A percentile compares a stretch with the other conserved stretches of the same genome.
Evolutionary conservation across 2,888 invertebrate species (phyloP).

Genomic region (Drosophila sordidula): DNA sequence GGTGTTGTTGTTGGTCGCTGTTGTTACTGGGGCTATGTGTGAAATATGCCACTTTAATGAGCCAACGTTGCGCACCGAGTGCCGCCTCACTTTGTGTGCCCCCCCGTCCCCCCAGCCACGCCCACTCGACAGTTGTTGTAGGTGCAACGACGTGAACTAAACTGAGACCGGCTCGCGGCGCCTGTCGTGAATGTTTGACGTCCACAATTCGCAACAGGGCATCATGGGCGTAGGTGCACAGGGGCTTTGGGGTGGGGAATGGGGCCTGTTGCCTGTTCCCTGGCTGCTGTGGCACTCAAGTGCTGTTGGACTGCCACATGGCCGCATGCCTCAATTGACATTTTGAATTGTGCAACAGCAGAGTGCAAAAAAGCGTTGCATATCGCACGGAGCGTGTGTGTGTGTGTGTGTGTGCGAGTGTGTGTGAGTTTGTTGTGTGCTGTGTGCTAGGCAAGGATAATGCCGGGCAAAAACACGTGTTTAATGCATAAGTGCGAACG

Average conservation of each 20-base stretch:
- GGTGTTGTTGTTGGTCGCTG: slow-evolving; percentile 41
- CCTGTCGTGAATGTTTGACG: slow-evolving; percentile 61
- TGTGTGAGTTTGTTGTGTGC: slow-evolving; percentile 35
- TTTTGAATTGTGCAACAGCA: slow-evolving; percentile 79
- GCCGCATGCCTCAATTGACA: slow-evolving; percentile 81
- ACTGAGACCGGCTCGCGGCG: slow-evolving; percentile 59
- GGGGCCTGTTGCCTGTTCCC: slow-evolving; percentile 19
- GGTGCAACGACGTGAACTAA: slow-evolving; percentile 76
- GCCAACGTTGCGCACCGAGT: slow-evolving; percentile 75
- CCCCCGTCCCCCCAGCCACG: slow-evolving; percentile 13
- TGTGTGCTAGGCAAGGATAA: slow-evolving; percentile 76
- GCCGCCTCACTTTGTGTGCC: slow-evolving; percentile 45
- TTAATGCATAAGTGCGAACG: slow-evolving; percentile 81
- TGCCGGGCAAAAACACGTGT: slow-evolving; percentile 81
- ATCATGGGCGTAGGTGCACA: slow-evolving; percentile 9
- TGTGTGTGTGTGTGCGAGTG: slow-evolving; percentile 11
- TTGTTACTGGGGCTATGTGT: slow-evolving; percentile 66
- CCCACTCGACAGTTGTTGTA: slow-evolving; percentile 62
- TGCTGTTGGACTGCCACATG: slow-evolving; percentile 68
- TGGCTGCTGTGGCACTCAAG: slow-evolving; percentile 61
- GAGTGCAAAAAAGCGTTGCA: slow-evolving; percentile 71
- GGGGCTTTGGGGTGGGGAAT: not conserved
- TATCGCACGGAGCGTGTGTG: slow-evolving; percentile 25
- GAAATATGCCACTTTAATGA: slow-evolving; percentile 79
- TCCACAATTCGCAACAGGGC: slow-evolving; percentile 57